A percentile compares a stretch with the other conserved stretches of the same genome.
Evolutionary conservation across 2,797 vertebrate species (phyloP).

Genomic region (Acanthis flammea): DNA sequence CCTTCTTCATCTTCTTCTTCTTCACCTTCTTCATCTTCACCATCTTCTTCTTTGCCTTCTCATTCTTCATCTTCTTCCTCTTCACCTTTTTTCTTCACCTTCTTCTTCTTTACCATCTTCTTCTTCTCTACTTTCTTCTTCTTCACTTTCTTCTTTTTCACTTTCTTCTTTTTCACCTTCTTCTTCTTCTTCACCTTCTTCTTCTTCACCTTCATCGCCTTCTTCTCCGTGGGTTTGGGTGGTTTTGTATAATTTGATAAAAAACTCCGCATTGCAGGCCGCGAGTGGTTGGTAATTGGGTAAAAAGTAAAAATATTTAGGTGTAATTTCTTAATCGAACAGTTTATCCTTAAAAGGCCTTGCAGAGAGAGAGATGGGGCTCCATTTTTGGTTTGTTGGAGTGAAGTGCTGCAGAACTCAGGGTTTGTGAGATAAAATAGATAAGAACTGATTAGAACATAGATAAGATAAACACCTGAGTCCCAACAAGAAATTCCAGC

Average conservation of each 20-base stretch:
- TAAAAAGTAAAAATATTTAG: background rate
- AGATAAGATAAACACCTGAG: background rate
- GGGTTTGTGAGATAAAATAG: background rate
- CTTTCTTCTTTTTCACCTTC: too few species aligned
- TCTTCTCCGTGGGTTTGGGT: background rate
- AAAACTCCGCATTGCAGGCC: accelerated
- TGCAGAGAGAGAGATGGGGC: background rate
- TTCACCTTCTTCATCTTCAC: too few species aligned
- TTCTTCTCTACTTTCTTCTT: too few species aligned
- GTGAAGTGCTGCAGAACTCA: background rate
- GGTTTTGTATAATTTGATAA: background rate
- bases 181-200: too few species aligned
- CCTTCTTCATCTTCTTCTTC: too few species aligned
- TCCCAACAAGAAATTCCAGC: background rate
- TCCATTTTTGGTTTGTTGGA: background rate
- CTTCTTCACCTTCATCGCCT: too few species aligned
- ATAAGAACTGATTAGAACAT: background rate
- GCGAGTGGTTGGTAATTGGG: background rate
- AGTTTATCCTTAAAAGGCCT: background rate
- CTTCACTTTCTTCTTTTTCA: too few species aligned
- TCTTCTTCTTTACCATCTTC: too few species aligned
- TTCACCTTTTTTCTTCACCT: too few species aligned
- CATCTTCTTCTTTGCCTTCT: too few species aligned
- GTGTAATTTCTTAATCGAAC: background rate
- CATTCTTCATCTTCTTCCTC: too few species aligned